Evolutionary conservation across 1,140 invertebrate species (phyloP).

Genomic region (Cyclina sinensis): DNA sequence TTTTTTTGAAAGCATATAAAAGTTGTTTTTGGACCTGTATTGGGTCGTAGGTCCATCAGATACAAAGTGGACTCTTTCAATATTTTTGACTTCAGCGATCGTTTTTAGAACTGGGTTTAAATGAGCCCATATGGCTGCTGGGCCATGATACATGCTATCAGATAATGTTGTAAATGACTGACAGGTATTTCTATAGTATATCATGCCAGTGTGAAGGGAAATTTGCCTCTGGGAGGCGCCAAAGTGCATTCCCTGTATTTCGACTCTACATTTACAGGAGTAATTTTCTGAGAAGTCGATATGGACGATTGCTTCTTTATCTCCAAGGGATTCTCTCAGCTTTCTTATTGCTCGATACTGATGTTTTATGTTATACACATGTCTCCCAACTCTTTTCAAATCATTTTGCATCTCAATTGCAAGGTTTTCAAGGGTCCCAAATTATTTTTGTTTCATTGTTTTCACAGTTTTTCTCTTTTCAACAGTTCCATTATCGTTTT

Average conservation of each 20-base stretch:
- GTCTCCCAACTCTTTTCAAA: neutral
- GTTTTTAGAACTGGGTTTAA: conserved; percentile 70
- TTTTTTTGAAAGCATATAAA: conserved; percentile 70
- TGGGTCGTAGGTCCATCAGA: conserved; percentile 77
- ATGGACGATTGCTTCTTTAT: conserved; percentile 62
- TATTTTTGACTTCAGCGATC: conserved; percentile 40
- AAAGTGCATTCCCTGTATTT: conserved; percentile 75
- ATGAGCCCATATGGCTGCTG: conserved; percentile 73
- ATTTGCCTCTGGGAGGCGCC: conserved; percentile 68
- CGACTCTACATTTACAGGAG: conserved; percentile 52
- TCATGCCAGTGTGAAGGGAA: conserved; percentile 67
- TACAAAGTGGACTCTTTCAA: conserved; percentile 72
- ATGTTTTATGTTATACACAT: conserved; percentile 66
- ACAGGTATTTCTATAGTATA: neutral
- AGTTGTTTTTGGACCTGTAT: conserved; percentile 73
- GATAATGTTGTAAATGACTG: conserved; percentile 69
- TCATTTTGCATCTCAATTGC: conserved; percentile 13
- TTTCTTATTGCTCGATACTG: conserved; percentile 61
- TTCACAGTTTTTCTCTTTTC: no score
- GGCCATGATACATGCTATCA: conserved; percentile 69
- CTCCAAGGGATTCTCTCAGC: conserved; percentile 17
- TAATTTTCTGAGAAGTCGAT: conserved; percentile 74
- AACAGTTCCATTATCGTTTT: no score
- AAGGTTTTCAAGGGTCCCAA: neutral
- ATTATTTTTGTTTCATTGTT: no score